phyloP scores from a whole-genome alignment of 2,888 invertebrate species.

The Lasioglossum morio region DNA sequence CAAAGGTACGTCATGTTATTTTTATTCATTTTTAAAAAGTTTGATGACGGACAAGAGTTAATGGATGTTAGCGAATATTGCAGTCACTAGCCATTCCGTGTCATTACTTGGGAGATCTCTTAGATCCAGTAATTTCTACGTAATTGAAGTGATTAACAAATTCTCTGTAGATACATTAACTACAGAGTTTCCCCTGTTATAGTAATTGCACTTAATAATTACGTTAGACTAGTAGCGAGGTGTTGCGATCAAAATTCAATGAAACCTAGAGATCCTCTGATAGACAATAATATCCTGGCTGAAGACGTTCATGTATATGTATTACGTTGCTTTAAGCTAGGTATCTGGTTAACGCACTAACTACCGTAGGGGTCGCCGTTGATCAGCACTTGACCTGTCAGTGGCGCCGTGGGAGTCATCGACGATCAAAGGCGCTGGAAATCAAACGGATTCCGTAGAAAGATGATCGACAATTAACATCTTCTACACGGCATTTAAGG shows the following conservation, averaged over 20 bases:
- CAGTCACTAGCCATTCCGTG: not conserved
- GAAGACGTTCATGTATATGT: not conserved
- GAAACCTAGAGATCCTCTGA: not conserved
- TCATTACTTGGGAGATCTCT: not conserved
- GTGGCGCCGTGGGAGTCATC: not conserved
- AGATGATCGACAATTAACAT: not conserved
- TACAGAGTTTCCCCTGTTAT: no score
- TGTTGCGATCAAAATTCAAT: not conserved
- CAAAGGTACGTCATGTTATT: no score
- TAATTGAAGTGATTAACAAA: not conserved
- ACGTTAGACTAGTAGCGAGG: no score
- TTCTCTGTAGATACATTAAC: not conserved
- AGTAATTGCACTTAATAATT: not conserved
- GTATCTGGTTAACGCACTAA: constrained; percentile 10
- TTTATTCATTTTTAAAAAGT: no score
- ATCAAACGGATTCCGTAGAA: not conserved
- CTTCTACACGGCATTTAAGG: not conserved
- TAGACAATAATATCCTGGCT: not conserved
- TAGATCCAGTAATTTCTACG: not conserved
- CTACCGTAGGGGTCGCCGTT: not conserved
- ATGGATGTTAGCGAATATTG: not conserved
- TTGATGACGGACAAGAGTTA: not conserved
- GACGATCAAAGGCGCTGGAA: not conserved
- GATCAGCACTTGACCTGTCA: constrained; percentile 14
- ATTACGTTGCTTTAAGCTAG: constrained; percentile 4